Conservation (phyloP, 2,113 vertebrate genomes). For the Spermophilus dauricus region DNA sequence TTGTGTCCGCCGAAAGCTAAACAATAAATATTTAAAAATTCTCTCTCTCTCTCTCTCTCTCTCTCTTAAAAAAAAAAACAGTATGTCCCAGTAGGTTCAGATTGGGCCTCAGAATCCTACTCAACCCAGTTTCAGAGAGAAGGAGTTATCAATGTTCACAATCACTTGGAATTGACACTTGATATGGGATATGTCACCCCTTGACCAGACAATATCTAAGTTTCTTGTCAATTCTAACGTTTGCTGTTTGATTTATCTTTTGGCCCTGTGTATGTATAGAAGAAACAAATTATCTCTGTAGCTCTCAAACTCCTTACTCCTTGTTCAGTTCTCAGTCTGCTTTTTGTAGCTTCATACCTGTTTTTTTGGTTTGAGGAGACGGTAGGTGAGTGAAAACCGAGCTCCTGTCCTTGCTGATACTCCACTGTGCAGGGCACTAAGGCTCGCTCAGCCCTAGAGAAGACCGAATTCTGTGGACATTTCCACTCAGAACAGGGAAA, state of each 20-base stretch:
- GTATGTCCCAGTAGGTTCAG: neutral
- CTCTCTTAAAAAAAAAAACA: no score
- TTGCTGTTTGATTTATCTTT: neutral
- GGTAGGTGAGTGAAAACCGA: neutral
- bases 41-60: no score
- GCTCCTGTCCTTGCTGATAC: neutral
- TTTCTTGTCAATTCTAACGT: neutral
- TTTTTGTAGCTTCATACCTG: neutral
- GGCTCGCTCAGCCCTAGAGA: no score
- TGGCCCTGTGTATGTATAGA: no score
- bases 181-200: neutral
- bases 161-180: neutral
- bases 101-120: neutral
- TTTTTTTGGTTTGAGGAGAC: neutral
- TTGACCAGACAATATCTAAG: neutral
- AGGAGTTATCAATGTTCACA: no score
- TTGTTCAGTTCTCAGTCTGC: no score
- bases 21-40: no score
- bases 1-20: no score
- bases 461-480: neutral
- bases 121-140: neutral
- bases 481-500: neutral
- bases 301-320: no score
- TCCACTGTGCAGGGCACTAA: neutral
- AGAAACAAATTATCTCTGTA: no score